A percentile compares a stretch with the other conserved stretches of the same genome.
These are phyloP conservation scores for Drosophila triauraria DNA, from an alignment of 1,140 invertebrate genomes.

Conservation along the genomic window DNA sequence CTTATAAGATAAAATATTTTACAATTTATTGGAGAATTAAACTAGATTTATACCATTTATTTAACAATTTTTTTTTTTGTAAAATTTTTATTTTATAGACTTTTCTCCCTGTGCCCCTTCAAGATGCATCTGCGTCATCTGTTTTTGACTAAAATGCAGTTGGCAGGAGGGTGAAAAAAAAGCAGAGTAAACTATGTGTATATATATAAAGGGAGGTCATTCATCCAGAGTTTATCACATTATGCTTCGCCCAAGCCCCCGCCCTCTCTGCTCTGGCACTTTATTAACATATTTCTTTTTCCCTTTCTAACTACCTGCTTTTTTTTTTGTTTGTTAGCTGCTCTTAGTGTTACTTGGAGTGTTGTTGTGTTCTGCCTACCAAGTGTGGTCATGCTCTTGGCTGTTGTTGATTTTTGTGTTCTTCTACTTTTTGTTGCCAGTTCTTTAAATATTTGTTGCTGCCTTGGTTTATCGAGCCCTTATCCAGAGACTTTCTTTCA, in stretches of 20 bases:
- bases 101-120: conserved; percentile 3
- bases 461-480: background rate
- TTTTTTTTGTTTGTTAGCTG: conserved; percentile 36
- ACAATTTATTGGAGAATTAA: too few species aligned
- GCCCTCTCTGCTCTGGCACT: conserved; percentile 17
- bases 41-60: too few species aligned
- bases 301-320: conserved; percentile 45
- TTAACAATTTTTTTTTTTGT: too few species aligned
- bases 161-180: conserved; percentile 2
- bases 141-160: conserved; percentile 39
- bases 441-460: conserved; percentile 7
- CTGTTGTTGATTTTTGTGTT: conserved; percentile 8
- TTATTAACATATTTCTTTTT: conserved; percentile 75
- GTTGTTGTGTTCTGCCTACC: background rate
- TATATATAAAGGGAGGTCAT: conserved; percentile 58
- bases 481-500: background rate
- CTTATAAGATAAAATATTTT: background rate
- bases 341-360: conserved; percentile 12
- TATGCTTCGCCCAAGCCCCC: conserved; percentile 47
- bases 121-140: conserved; percentile 36
- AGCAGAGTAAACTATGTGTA: conserved; percentile 2
- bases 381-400: conserved; percentile 16
- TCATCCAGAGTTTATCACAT: conserved; percentile 79
- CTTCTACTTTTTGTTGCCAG: background rate
- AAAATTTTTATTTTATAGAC: too few species aligned